Base-by-base conservation (phyloP, 2,888 invertebrate species). In the Tetragonula carbonaria region DNA sequence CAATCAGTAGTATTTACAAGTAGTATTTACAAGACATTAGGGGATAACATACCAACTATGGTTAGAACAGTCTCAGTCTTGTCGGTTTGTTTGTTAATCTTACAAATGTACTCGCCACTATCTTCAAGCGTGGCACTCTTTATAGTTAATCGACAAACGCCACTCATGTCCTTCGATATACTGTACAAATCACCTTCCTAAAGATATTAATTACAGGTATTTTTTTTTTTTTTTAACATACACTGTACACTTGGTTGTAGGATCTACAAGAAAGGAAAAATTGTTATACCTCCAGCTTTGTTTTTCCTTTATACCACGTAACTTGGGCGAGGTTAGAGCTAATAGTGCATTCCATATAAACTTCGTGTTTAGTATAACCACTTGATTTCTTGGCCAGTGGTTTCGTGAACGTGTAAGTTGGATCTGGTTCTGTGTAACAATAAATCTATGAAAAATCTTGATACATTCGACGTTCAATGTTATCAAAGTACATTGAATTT, bases 251-350 rank as follows among this genome's bases (percentile, higher is more conserved):
- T 21, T 28, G 14, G 18, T 28, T 51, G 5, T 51, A 21, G n/a
- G 16, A n/a, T n/a, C 16, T 28, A 28, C 23, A 8, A 28, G 23
- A 13, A n/a, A 23, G 11, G n/a, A 18, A 45, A 28, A 51, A 11
- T 23, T 23, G 50, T 18, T 14, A 23, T 23, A 95, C 96, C 91
- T 96, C 95, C 65, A 99, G 93, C 93, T 97, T 97, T 38, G 95
- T 96, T 55, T 97, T 97, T 91, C 96, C 98, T 94, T 97, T 97
- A 95, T 96, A 98, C 99, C 99, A 99, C 74, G 97, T 96, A n/a
- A 99, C 97, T 90, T 97, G 97, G 14, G 99, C 99, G 95, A 99
- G 97, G 91, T 97, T 98, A 94, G 97, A 99, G 93, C 98, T 99
- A 67, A 99, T 97, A 59, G 98, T 96, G 95, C 99, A 99, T 94